Base-by-base conservation (phyloP, 2,888 invertebrate genomes). In the Penaeus monodon region DNA sequence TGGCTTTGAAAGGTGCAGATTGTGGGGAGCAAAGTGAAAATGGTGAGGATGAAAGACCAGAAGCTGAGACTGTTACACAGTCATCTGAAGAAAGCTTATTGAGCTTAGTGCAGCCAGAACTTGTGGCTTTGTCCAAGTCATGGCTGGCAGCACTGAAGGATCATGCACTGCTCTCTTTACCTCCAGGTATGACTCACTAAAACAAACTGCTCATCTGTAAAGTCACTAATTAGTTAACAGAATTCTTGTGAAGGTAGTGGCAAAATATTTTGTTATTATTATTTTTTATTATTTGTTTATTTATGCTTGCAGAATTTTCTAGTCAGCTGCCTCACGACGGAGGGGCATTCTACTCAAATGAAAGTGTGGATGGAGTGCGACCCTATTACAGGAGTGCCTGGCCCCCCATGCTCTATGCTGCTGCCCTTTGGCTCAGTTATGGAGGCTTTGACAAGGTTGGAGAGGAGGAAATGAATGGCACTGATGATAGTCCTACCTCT, bases 271-370 rank as follows among this genome's bases (percentile, higher is more conserved):
- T n/a, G n/a, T n/a, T n/a, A n/a, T n/a, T n/a, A 49, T 49, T 49
- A 12, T 14, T 14, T 1, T 12, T 49, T 38, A 1, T 49, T 49
- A 6, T 14, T 49, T 49, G 14, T 49, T 49, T 49, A 49, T 49
- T 14, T 49, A 49, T 49, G 12, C 22, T 80, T 73, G 49, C 87
- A 82, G 90, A 99, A 93, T 99, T 98, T 93, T 95, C 96, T 3
- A 97, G 97, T 89, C 99, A 99, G 92, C 93, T 99, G 86, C 98
- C 98, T 0, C 96, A 97, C 91, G 97, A 97, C 91, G 99, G 99
- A 81, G 99, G 99, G 8, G 97, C 99, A 27, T 99, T 99, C 93
- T 99, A 99, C 93, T 98, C 98, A 0, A 97, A 97, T 57, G 99
- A 99, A 92, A 98, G 98, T 0, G 97, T 97, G 91, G 98, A 99